Evolutionary conservation across 2,888 invertebrate species (phyloP), one percentile per base, ranked within the genome.

Genomic region (Onchidella celtica): DNA sequence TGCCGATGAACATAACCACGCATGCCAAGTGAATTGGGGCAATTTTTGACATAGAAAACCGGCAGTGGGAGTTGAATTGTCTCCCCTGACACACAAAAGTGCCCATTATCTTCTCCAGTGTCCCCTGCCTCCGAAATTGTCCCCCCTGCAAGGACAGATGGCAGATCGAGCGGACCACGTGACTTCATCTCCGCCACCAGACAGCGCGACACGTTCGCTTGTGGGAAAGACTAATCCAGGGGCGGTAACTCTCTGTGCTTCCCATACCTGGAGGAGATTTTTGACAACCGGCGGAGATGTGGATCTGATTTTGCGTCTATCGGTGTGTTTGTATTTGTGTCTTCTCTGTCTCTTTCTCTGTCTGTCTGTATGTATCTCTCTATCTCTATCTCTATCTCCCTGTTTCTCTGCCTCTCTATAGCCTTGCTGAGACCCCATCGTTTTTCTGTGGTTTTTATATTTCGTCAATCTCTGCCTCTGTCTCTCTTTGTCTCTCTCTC

Each of bases 61-160:
- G 17, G 47, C 47, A 17, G 47, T 6, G 47, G 47, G 47, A 47
- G 47, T 11, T 11, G 47, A 47, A 17, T 47, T 47, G 47, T 47
- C 47, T 47, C 47, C 47, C 47, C 6, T 47, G 47, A 47, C 47
- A 47, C 9, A 47, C 47, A 47, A 47, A 47, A 6, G 47, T 47
- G 47, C 47, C 47, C 17, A 47, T 47, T 47, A 47, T 47, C 47
- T 47, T 47, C 47, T 47, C 47, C 17, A 11, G 47, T 47, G 47
- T 47, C 47, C 47, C 47, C 47, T 47, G 47, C 47, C 9, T 47
- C 47, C 47, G 17, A 47, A 47, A 47, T 47, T 47, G 24, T 0
- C 14, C 63, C 63, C 63, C 27, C n/a, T n/a, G 63, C 63, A 27
- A 6, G 63, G 63, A 63, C 63, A 63, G 63, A 63, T 63, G 63